These are phyloP conservation scores for Melanerpes aurifrons DNA, from an alignment of 2,113 vertebrate species.

Conservation along the genomic window DNA sequence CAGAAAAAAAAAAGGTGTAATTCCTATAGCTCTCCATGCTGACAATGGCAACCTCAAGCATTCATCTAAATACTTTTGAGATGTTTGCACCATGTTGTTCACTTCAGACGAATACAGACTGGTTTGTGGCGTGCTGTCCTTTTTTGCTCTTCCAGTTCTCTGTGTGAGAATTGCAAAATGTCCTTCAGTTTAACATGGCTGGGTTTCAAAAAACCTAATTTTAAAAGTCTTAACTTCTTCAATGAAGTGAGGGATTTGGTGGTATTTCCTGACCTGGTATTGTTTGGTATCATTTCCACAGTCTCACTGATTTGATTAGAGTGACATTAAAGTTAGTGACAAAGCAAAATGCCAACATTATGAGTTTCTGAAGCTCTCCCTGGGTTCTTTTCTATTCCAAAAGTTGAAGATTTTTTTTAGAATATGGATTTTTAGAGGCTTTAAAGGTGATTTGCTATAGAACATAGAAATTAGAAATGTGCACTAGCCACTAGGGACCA, in stretches of 20 bases:
- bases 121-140: background rate
- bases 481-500: background rate
- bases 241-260: conserved; percentile 73
- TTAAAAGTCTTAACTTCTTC: conserved; percentile 72
- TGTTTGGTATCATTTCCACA: conserved; percentile 71
- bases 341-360: conserved; percentile 74
- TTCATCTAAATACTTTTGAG: background rate
- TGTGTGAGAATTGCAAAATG: conserved; percentile 30
- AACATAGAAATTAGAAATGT: conserved; percentile 43
- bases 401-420: conserved; percentile 8
- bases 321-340: conserved; percentile 71
- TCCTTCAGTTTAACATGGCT: conserved; percentile 47
- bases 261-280: conserved; percentile 71
- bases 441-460: conserved; percentile 46
- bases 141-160: background rate
- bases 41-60: background rate
- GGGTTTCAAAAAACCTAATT: conserved; percentile 65
- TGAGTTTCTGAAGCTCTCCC: conserved; percentile 69
- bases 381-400: conserved; percentile 30
- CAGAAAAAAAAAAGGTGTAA: background rate
- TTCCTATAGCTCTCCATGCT: background rate
- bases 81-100: background rate
- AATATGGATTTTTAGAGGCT: conserved; percentile 42
- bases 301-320: conserved; percentile 72
- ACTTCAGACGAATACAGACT: background rate